Percentiles rank a stretch among this genome's conserved stretches.
phyloP scores from a whole-genome alignment of 2,797 vertebrate species.

The Melanogrammus aeglefinus region DNA sequence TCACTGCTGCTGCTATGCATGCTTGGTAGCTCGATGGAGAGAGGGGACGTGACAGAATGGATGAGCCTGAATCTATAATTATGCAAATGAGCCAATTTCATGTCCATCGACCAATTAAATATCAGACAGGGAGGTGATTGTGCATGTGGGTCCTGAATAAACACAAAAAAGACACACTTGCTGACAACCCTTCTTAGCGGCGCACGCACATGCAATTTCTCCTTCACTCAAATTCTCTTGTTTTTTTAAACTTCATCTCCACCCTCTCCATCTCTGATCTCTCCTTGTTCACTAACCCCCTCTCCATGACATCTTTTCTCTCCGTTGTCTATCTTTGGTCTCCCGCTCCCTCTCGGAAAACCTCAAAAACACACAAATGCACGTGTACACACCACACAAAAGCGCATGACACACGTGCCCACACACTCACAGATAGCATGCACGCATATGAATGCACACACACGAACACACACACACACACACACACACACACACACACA shows the following conservation, averaged over 20 bases:
- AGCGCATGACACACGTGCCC: conserved; percentile 28
- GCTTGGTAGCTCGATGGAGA: neutral
- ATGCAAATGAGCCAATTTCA: conserved; percentile 10
- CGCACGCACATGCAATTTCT: conserved; percentile 53
- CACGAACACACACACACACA: conserved; percentile 17
- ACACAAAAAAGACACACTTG: neutral
- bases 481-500: conserved; percentile 37
- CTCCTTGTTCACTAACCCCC: too few relatives aligned
- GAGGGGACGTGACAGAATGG: neutral
- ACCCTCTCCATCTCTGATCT: too few relatives aligned
- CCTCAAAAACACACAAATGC: conserved; percentile 2
- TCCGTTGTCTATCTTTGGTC: too few relatives aligned
- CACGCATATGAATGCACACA: conserved; percentile 27
- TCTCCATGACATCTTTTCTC: too few relatives aligned
- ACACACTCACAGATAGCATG: conserved; percentile 11
- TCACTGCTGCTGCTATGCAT: neutral
- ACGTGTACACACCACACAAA: neutral
- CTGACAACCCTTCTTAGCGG: neutral
- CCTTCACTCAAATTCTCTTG: conserved; percentile 34
- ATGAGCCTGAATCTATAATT: conserved; percentile 4
- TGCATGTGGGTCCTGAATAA: neutral
- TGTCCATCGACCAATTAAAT: neutral
- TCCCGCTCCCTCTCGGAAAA: too few relatives aligned
- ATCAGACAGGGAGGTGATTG: neutral
- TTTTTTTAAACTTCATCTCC: too few relatives aligned